Base-by-base conservation (phyloP, 1,140 invertebrate species). In the Lysiphlebus fabarum region DNA sequence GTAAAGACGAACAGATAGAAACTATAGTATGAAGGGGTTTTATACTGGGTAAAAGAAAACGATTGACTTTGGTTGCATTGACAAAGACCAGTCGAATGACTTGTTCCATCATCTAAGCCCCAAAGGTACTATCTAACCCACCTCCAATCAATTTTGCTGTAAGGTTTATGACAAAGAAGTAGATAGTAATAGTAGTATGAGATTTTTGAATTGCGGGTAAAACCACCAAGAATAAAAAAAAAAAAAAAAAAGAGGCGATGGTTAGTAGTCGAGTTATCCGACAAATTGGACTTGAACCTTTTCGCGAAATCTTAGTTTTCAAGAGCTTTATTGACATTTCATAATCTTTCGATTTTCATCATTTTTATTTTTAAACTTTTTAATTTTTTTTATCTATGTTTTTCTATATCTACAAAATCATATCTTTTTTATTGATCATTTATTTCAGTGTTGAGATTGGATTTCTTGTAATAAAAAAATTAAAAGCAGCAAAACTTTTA, bases 251-350 rank as follows among this genome's bases (percentile, higher is more conserved):
- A 51, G 47, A 58, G 11, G 17, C 17, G 40, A 7, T 9, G 49
- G 34, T 43, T 34, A 38, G 14, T 50, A 38, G 37, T 51, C 38
- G 48, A 59, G 57, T 59, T 59, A 59, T 59, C 50, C 57, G 57
- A 59, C 40, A 59, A 59, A 59, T 59, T 59, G 43, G 36, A 59
- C 49, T 59, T 9, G 57, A 59, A 45, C 34, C 47, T 43, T 50
- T 58, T 42, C 38, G 48, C 14, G 38, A 40, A 51, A 14, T 53
- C 36, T 7, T 45, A 11, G n/a, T 41, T 53, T 51, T 14, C 36
- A 7, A 33, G 6, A 9, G n/a, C 40, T 53, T 59, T 45, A 59
- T 53, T 59, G 50, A 34, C 57, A 53, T 59, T 53, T 53, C 40
- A 59, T 59, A 53, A 59, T 59, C 50, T 51, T 58, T 12, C 12